Base-by-base conservation (phyloP, 2,113 vertebrate genomes). In the Garra rufa region DNA sequence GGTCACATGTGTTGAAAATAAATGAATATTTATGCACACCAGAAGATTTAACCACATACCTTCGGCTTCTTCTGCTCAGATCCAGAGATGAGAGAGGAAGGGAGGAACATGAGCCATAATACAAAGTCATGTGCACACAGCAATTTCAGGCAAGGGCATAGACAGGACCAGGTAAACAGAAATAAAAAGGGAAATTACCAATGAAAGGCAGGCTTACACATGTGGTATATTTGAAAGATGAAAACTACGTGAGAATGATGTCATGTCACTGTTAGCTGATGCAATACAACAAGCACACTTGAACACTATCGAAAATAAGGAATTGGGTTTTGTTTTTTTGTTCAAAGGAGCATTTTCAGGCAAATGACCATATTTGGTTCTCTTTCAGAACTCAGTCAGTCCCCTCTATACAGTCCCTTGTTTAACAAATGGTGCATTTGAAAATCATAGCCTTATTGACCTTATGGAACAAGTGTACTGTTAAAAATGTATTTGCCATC, bases 41-140 rank as follows among this genome's bases (percentile, higher is more conserved):
- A 76, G 87, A 38, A 44, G 38, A 15, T 69, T 55, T 71, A n/a
- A 55, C 59, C 55, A 90, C 96, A 94, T 90, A 98, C 97, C 97
- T 96, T 98, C 97, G 75, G 96, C 95, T 90, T 97, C 96, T 90
- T 98, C 97, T 96, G 96, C 93, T 96, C 88, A 88, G 89, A 83
- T 79, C 77, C 85, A 65, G 44, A 21, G 83, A 41, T 82, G 85
- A 43, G 65, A 69, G 69, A 80, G 46, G 82, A 70, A 75, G 71
- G 81, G 89, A 86, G 90, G 87, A 84, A 88, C 88, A 89, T 88
- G 91, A 93, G 92, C 91, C 94, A 95, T 93, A 92, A 93, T 92
- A 96, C 92, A 96, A 88, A 90, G 91, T 93, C 94, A 89, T 92
- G 93, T 93, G 90, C 91, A 93, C 90, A 92, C 94, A 94, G 89